Evolutionary conservation across 2,113 vertebrate species (phyloP), one percentile per base, ranked within the genome.

Genomic region (Solenodon paradoxus): DNA sequence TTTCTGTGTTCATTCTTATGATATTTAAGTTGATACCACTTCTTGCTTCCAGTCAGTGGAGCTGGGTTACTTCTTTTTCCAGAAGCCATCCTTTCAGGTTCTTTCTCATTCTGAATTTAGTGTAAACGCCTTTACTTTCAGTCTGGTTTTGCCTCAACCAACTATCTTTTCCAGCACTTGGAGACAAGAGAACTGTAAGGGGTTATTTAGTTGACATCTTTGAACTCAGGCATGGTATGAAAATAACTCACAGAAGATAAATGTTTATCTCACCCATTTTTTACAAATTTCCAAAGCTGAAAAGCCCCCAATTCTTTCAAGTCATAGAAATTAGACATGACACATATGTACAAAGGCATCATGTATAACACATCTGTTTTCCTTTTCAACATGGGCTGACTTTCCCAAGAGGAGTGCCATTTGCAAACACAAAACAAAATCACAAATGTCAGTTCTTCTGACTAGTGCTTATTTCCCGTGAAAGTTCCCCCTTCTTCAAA

Each of bases 381-480:
- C 80, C 81, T 53, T 91, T 61, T 38, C 84, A 95, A 11, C 79
- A 30, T 10, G 66, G 22, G 30, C 74, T 84, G 79, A 95, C 75
- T 81, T 90, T 96, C 80, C 79, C 75, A 90, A 92, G 88, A 89
- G 92, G 30, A 59, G 64, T n/a, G 22, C n/a, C 74, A 64, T 90
- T 95, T 80, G 59, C 42, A 87, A 87, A 87, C 64, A 88, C 80
- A 75, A 89, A 97, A 89, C 75, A 79, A 97, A 90, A 87, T 72
- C n/a, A 57, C 88, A 59, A 95, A 81, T 59, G 77, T 72, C 51
- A n/a, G 40, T 45, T 90, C 90, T 92, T 72, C 77, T 57, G 64
- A 74, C 11, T 11, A 38, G 57, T 11, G 47, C 40, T 86, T 82
- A 69, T 83, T 55, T 61, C 49, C 61, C 42, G 47, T 30, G 75